A percentile compares a stretch with the other conserved stretches of the same genome.
Conservation (phyloP, 2,888 invertebrate species). For the Eupithecia centaureata region DNA sequence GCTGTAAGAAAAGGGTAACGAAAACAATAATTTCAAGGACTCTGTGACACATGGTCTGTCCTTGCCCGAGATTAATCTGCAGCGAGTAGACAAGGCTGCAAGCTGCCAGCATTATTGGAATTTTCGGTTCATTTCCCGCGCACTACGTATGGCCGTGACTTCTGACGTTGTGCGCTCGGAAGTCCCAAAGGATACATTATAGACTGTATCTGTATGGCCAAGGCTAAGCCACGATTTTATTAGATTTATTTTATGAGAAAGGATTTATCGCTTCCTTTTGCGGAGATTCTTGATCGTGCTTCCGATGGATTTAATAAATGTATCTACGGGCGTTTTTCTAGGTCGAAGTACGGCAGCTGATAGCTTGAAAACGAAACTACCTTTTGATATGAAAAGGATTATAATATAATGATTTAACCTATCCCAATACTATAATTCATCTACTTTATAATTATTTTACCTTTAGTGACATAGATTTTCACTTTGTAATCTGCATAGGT, state of each 20-base stretch:
- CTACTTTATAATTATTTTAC: neutral
- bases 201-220: neutral
- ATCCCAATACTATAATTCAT: neutral
- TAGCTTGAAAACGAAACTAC: no score
- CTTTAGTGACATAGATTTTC: neutral
- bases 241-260: neutral
- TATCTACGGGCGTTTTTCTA: neutral
- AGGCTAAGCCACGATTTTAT: constrained; percentile 1
- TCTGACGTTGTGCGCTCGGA: neutral
- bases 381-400: neutral
- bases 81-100: constrained; percentile 35
- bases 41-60: constrained; percentile 29
- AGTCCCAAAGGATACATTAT: neutral
- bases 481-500: neutral
- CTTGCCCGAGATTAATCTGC: constrained; percentile 33
- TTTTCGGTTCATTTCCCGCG: constrained; percentile 34
- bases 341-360: neutral
- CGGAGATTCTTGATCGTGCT: neutral
- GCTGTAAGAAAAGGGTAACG: constrained; percentile 11
- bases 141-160: neutral
- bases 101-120: constrained; percentile 35
- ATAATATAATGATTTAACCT: neutral
- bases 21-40: constrained; percentile 8
- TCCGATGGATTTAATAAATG: neutral
- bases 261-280: neutral